phyloP scores from a whole-genome alignment of 1,140 invertebrate genomes.

The Pachyrhynchus sulphureomaculatus region DNA sequence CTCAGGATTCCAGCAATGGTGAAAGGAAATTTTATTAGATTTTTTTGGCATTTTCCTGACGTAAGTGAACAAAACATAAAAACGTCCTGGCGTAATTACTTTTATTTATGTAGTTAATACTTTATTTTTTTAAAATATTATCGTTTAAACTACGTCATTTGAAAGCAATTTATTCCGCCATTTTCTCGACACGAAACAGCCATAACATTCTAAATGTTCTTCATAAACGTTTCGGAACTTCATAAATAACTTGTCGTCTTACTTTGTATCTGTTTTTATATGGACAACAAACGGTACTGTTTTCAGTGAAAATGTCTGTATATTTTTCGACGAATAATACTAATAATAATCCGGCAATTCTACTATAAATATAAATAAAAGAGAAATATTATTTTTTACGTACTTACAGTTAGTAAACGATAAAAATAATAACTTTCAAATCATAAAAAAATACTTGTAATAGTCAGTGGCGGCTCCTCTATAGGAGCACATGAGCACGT shows the following conservation, averaged over 20 bases:
- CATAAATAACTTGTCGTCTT: slow-evolving; percentile 15
- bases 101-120: not conserved
- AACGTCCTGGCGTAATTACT: not conserved
- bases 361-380: too few species aligned
- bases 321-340: not conserved
- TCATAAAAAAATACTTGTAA: too few species aligned
- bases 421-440: too few species aligned
- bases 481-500: too few species aligned
- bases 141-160: slow-evolving; percentile 5
- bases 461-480: too few species aligned
- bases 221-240: slow-evolving; percentile 19
- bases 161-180: slow-evolving; percentile 1
- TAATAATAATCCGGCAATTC: too few species aligned
- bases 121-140: not conserved
- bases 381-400: too few species aligned
- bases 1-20: too few species aligned
- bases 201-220: slow-evolving; percentile 14
- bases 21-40: too few species aligned
- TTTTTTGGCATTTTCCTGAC: too few species aligned
- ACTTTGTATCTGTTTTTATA: slow-evolving; percentile 17
- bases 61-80: not conserved
- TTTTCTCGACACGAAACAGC: slow-evolving; percentile 10
- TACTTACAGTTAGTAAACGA: too few species aligned
- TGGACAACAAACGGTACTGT: not conserved
- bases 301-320: not conserved